phyloP scores from a whole-genome alignment of 64 coral and sea anemone species.

The Stichodactyla helianthus region DNA sequence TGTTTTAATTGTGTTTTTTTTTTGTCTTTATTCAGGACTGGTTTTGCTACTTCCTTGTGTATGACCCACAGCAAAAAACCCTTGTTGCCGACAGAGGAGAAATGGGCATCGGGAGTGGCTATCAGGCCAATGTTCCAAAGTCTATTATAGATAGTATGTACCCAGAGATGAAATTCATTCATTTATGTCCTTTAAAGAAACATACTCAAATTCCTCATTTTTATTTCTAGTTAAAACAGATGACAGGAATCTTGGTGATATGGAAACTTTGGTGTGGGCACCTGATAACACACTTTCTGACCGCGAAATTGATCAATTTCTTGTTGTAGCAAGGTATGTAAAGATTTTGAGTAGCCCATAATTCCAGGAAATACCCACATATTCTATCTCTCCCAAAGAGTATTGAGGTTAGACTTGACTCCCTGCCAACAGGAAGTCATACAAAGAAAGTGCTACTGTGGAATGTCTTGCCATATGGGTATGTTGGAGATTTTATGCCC shows the following conservation, averaged over 20 bases:
- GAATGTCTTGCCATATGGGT: no score
- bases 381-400: no score
- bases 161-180: not conserved
- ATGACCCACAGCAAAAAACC: constrained; percentile 97
- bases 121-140: constrained; percentile 71
- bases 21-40: constrained; percentile 66
- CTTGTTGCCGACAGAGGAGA: constrained; percentile 93
- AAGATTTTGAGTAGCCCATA: not conserved
- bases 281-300: constrained; percentile 73
- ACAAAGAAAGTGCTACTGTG: not conserved
- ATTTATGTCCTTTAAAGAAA: not conserved
- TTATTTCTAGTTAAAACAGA: constrained; percentile 38
- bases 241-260: constrained; percentile 77
- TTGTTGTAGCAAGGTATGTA: constrained; percentile 85
- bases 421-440: no score
- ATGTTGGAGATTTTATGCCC: no score
- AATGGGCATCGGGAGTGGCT: constrained; percentile 78
- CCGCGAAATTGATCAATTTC: constrained; percentile 87
- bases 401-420: no score
- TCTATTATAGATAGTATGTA: constrained; percentile 66
- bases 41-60: constrained; percentile 97
- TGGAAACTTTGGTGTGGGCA: constrained; percentile 89
- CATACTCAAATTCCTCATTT: not conserved
- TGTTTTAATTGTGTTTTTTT: not conserved
- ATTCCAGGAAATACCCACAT: no score